phyloP scores from a whole-genome alignment of 2,797 vertebrate genomes.

The Toxotes lorentzi region DNA sequence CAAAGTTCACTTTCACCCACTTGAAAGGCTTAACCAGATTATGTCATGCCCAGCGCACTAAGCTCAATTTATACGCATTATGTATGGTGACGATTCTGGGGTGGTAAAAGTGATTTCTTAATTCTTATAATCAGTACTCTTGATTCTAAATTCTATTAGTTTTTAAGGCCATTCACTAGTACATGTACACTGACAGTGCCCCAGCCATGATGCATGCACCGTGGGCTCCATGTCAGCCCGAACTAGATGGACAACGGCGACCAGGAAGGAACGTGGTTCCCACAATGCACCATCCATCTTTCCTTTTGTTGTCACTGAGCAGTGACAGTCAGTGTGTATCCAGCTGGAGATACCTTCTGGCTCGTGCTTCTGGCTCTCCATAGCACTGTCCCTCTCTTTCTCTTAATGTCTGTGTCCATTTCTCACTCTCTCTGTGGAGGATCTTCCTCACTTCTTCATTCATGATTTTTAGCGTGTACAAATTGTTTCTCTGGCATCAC shows the following conservation, averaged over 20 bases:
- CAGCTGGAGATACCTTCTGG: conserved; percentile 75
- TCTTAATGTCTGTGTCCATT: conserved; percentile 57
- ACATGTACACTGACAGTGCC: conserved; percentile 13
- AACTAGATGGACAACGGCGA: conserved; percentile 14
- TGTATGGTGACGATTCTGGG: conserved; percentile 14
- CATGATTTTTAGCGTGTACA: too few relatives aligned
- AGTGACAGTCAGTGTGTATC: conserved; percentile 53
- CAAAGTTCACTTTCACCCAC: conserved; percentile 52
- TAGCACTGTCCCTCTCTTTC: conserved; percentile 76
- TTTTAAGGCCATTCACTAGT: conserved; percentile 10
- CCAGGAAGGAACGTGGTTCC: conserved; percentile 44
- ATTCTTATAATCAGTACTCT: conserved; percentile 32
- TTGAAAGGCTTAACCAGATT: conserved; percentile 63
- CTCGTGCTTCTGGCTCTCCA: conserved; percentile 63
- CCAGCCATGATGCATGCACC: conserved; percentile 6
- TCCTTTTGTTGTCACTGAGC: conserved; percentile 47
- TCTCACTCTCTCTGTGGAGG: conserved; percentile 73
- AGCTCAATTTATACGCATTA: conserved; percentile 38
- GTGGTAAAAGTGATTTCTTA: conserved; percentile 34
- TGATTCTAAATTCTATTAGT: conserved; percentile 36
- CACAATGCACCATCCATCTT: conserved; percentile 65
- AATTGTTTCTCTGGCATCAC: neutral
- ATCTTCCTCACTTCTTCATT: neutral
- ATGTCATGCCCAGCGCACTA: conserved; percentile 46
- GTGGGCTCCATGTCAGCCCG: conserved; percentile 6